Base-by-base conservation (phyloP, 2,888 invertebrate species). In the Apocheima hispidaria region DNA sequence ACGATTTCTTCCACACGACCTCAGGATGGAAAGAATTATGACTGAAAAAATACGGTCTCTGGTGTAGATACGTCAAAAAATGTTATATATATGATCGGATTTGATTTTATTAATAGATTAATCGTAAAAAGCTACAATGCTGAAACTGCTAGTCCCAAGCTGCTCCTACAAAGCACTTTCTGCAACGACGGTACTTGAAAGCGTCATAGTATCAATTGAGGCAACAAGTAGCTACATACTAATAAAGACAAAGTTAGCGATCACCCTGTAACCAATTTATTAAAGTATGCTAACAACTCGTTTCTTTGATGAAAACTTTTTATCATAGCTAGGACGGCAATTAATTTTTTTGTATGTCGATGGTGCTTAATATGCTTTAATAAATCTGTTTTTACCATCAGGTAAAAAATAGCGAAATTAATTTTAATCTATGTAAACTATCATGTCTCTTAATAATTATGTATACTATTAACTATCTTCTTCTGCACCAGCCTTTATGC, bases 341-440 rank as follows among this genome's bases (percentile, higher is more conserved):
- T 59, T 36, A 53, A 1, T 28, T 48, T 43, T 53, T 53, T 46
- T 46, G 21, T 18, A 23, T n/a, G 18, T 28, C 4, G 30, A 38
- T 26, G 46, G 14, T 41, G 46, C 40, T 48, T 48, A 53, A 63
- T 67, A 40, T 21, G 48, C 35, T 44, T 14, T 50, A 48, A 48
- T 59, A 49, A 41, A 50, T 14, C 35, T 0, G 10, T 44, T 60
- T 60, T 60, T 41, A 38, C 46, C 51, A 21, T 30, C 0, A 21
- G 36, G 51, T 52, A 9, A 46, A 46, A 38, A 46, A 33, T 30
- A 40, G n/a, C n/a, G 2, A 52, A 51, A 41, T 23, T 53, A 53
- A 53, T 48, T 53, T 48, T 41, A 40, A 59, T 53, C 52, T 40
- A 53, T 14, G 23, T 46, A 48, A 53, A 26, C n/a, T 36, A n/a